These are phyloP conservation scores for Mechanitis mazaeus DNA, from an alignment of 2,888 invertebrate species.

Conservation along the genomic window DNA sequence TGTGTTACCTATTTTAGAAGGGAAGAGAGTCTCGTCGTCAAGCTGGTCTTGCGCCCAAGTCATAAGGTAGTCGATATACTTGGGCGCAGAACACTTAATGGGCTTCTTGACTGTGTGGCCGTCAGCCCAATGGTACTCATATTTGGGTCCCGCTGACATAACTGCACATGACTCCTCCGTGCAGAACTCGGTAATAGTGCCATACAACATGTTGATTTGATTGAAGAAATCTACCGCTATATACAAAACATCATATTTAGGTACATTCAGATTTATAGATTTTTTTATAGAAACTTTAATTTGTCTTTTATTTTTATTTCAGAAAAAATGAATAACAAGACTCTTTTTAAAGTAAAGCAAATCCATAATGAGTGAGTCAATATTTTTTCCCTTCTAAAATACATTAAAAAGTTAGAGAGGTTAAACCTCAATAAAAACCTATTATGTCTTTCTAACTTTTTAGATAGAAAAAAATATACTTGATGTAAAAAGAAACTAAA, in stretches of 20 bases:
- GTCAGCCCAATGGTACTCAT: constrained; percentile 99
- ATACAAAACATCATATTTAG: constrained; percentile 44
- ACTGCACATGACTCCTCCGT: constrained; percentile 97
- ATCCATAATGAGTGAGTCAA: too few species aligned
- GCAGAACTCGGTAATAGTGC: constrained; percentile 99
- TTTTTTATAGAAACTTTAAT: too few species aligned
- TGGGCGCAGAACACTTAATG: constrained; percentile 98
- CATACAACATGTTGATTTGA: constrained; percentile 99
- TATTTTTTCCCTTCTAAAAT: too few species aligned
- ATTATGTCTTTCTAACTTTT: too few species aligned
- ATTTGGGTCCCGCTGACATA: constrained; percentile 99
- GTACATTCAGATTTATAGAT: not conserved
- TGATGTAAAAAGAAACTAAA: too few species aligned
- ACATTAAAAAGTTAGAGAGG: too few species aligned
- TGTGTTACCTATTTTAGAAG: constrained; percentile 89
- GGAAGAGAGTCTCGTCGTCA: constrained; percentile 98
- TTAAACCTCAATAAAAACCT: too few species aligned
- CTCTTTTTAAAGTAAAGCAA: too few species aligned
- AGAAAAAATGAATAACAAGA: too few species aligned
- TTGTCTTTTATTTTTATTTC: too few species aligned
- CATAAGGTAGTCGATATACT: constrained; percentile 99
- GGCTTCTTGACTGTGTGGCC: constrained; percentile 98
- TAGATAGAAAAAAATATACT: too few species aligned
- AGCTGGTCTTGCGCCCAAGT: constrained; percentile 99
- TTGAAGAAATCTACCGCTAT: constrained; percentile 99